Evolutionary conservation across 2,113 vertebrate species (phyloP), one percentile per base, ranked within the genome.

Genomic region (Microcebus tavaratra): DNA sequence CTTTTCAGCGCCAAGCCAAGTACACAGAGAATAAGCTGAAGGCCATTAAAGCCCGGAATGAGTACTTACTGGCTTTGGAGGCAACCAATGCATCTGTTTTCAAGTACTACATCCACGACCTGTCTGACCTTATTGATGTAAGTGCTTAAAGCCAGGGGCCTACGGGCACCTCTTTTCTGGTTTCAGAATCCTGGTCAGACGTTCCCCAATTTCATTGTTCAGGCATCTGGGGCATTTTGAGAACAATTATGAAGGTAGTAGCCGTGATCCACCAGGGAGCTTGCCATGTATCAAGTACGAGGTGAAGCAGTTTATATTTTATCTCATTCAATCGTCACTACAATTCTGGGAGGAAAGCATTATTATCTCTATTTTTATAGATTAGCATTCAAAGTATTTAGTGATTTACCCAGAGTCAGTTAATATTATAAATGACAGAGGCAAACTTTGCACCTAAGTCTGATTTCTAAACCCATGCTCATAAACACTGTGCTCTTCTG

Each of bases 81-180:
- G 99, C 99, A 72, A 99, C 99, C 98, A 99, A 99, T 67, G 99
- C 99, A 14, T 99, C 99, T 3, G 99, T 99, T 97, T 99, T 99
- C 99, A 99, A 99, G 98, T 99, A 99, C 98, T 99, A 99, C 98
- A 99, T 99, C 98, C 99, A 99, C 0, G 99, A 99, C 98, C 99
- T 99, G 97, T 99, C 99, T 45, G 99, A 99, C 98, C 99, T 99
- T 98, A 99, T 99, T 96, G 99, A 99, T 98, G 99, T 99, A 99
- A 99, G 99, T 99, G 83, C 91, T 96, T 96, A 96, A 97, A 97
- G 93, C 90, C 48, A 76, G 36, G 94, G 91, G 55, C 75, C 48
- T 94, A n/a, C 25, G 67, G 18, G 15, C 20, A 68, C 91, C 55
- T 96, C 29, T 87, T 89, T 21, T 36, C 55, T 83, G 29, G 18